These are phyloP conservation scores for Mechanitis messenoides DNA, from an alignment of 2,888 invertebrate genomes.

Conservation along the genomic window DNA sequence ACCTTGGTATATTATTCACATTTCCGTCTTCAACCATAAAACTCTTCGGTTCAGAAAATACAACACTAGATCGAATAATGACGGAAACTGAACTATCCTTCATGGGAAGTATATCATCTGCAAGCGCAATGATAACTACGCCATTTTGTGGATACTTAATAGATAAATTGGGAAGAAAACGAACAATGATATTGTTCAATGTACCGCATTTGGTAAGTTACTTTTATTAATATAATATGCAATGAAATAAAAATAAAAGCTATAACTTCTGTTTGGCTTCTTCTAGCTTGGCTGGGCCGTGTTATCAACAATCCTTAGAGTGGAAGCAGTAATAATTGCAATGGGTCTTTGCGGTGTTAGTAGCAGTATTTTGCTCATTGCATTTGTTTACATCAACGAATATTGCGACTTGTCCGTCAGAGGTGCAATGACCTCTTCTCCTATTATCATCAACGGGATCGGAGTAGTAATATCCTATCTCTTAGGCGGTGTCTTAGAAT, in stretches of 20 bases:
- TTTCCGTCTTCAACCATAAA: conserved; percentile 55
- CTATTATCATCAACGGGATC: conserved; percentile 46
- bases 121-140: conserved; percentile 46
- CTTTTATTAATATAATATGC: background rate
- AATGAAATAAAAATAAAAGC: background rate
- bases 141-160: conserved; percentile 42
- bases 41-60: conserved; percentile 50
- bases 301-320: conserved; percentile 37
- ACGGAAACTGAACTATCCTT: conserved; percentile 44
- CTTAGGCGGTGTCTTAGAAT: conserved; percentile 48
- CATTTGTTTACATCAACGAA: conserved; percentile 52
- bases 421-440: conserved; percentile 49
- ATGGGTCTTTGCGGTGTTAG: conserved; percentile 50
- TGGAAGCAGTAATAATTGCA: conserved; percentile 47
- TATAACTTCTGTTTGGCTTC: too few relatives aligned
- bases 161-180: conserved; percentile 50
- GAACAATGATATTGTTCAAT: conserved; percentile 36
- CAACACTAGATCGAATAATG: conserved; percentile 55
- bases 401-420: conserved; percentile 56
- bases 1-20: conserved; percentile 48
- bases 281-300: conserved; percentile 50
- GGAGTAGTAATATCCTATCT: conserved; percentile 54
- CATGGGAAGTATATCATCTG: conserved; percentile 49
- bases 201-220: conserved; percentile 44
- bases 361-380: conserved; percentile 41